Base-by-base conservation (phyloP, 1,140 invertebrate genomes). In the Leptoteleia sp. region DNA sequence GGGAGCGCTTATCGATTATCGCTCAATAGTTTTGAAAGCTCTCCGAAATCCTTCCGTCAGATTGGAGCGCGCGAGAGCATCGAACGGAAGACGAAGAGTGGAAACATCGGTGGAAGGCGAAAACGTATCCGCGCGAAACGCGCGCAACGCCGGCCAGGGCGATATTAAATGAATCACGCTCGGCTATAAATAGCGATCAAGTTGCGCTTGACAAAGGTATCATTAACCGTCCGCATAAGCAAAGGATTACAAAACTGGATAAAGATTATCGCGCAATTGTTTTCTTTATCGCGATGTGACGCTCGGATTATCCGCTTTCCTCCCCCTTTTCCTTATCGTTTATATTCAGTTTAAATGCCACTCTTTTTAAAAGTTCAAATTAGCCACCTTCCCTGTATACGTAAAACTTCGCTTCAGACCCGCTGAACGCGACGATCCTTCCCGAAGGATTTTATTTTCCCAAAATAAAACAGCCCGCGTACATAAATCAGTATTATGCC, bases 31-130 rank as follows among this genome's bases (percentile, higher is more conserved):
- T 68, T 55, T 40, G 40, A 68, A 76, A 68, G 55, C 62, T 62
- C 54, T 50, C 38, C 16, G 40, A 67, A 76, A 76, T 76, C 47
- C 62, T 61, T 76, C 61, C 54, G 55, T 61, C 72, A 76, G 72
- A 76, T 61, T 61, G 45, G 11, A 76, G 54, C 45, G 13, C 38
- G 47, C 31, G 27, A 35, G 33, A 37, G 19, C 19, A 29, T 13
- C 5, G 12, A 25, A 13, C 29, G 52, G 15, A 57, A 52, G 50
- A 48, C 50, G 70, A 42, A 29, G 47, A 54, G 47, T 27, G 11
- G 55, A 45, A 62, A 62, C 31, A 54, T 42, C 33, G 31, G n/a
- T 16, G 57, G 29, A 62, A 62, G 48, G 47, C 22, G 35, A 47
- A 64, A 64, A 29, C 29, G 45, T 35, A 4, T 25, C 31, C 29